A percentile compares a stretch with the other conserved stretches of the same genome.
phyloP scores from a whole-genome alignment of 2,888 invertebrate genomes.

The Dastarcus helophoroides region DNA sequence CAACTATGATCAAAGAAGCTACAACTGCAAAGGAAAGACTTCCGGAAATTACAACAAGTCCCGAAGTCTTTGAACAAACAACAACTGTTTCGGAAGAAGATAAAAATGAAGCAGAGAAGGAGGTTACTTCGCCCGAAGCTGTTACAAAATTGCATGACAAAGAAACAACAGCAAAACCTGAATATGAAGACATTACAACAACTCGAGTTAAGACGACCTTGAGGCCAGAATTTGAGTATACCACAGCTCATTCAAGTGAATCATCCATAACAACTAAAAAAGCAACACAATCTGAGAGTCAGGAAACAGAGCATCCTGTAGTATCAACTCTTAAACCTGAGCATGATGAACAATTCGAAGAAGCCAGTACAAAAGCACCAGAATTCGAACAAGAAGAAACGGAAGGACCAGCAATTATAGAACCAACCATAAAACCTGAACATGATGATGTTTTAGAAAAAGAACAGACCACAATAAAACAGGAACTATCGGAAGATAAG shows the following conservation, averaged over 20 bases:
- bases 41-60: constrained; percentile 7
- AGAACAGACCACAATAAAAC: constrained; percentile 3
- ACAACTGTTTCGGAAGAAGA: constrained; percentile 7
- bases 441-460: constrained; percentile 6
- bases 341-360: constrained; percentile 6
- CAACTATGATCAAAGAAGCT: constrained; percentile 10
- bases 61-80: constrained; percentile 12
- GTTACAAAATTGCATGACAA: not conserved
- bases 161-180: constrained; percentile 5
- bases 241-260: constrained; percentile 5
- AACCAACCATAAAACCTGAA: constrained; percentile 4
- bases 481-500: not conserved
- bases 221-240: constrained; percentile 5
- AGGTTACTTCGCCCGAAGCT: constrained; percentile 1
- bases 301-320: constrained; percentile 6
- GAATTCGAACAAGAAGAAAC: constrained; percentile 4
- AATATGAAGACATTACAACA: constrained; percentile 4
- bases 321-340: constrained; percentile 7
- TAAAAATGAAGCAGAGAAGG: constrained; percentile 6
- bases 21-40: constrained; percentile 11
- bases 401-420: constrained; percentile 5
- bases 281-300: too few relatives aligned
- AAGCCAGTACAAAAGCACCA: constrained; percentile 7
- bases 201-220: constrained; percentile 1
- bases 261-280: constrained; percentile 3